These are phyloP conservation scores for Drosophila anomelani DNA, from an alignment of 2,888 invertebrate genomes.

Conservation along the genomic window DNA sequence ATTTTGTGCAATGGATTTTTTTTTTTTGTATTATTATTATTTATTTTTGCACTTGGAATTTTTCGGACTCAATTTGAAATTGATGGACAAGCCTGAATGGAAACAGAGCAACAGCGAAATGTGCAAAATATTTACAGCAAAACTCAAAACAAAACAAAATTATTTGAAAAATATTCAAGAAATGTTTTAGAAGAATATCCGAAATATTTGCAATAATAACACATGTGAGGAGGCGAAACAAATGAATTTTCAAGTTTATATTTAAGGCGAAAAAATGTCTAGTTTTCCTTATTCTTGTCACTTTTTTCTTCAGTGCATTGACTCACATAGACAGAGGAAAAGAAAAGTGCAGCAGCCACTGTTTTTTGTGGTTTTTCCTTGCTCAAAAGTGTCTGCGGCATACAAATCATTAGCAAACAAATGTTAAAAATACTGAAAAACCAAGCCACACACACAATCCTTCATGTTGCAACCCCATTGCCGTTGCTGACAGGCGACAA, in stretches of 20 bases:
- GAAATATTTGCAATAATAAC: constrained; percentile 6
- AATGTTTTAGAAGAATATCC: constrained; percentile 5
- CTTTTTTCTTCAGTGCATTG: constrained; percentile 62
- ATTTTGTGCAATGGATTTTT: constrained; percentile 9
- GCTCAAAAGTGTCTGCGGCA: constrained; percentile 46
- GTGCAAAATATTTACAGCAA: constrained; percentile 13
- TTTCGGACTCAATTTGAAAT: background rate
- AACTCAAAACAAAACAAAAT: background rate
- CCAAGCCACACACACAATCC: constrained; percentile 4
- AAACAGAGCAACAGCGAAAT: constrained; percentile 1
- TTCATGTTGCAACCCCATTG: constrained; percentile 1
- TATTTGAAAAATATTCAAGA: background rate
- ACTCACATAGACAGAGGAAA: constrained; percentile 43
- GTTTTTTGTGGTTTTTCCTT: constrained; percentile 4
- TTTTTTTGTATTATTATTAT: constrained; percentile 1
- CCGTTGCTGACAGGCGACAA: constrained; percentile 26
- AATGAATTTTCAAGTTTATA: constrained; percentile 66
- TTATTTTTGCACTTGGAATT: constrained; percentile 37
- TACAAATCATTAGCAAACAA: constrained; percentile 53
- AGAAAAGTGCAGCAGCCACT: constrained; percentile 31
- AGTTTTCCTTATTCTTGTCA: background rate
- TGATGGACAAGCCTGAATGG: constrained; percentile 36
- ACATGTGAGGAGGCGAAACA: constrained; percentile 25
- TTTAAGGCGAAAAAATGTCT: constrained; percentile 65
- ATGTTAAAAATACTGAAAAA: constrained; percentile 46